These are phyloP conservation scores for Triops cancriformis DNA, from an alignment of 1,140 invertebrate species.

Conservation along the genomic window DNA sequence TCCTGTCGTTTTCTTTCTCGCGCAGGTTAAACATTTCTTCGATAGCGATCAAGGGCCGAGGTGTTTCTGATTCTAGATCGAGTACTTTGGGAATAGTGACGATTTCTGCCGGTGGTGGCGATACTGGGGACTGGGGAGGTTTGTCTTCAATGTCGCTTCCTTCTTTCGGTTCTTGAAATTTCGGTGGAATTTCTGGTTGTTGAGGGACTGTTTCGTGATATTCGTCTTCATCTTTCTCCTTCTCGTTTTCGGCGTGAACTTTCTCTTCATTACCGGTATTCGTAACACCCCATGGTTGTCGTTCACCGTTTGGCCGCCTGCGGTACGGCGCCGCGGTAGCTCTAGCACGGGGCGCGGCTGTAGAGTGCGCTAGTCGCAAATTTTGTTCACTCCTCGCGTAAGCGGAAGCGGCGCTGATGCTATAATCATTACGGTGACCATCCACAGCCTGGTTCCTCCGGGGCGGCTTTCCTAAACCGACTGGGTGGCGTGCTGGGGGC, in stretches of 20 bases:
- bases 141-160: slow-evolving; percentile 14
- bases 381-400: slow-evolving; percentile 17
- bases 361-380: not conserved
- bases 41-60: not conserved
- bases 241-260: not conserved
- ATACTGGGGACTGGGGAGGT: slow-evolving; percentile 20
- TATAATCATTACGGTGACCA: slow-evolving; percentile 17
- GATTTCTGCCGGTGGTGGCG: not conserved
- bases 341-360: not conserved
- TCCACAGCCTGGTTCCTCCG: slow-evolving; percentile 1
- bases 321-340: slow-evolving; percentile 16
- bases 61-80: not conserved
- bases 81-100: not conserved
- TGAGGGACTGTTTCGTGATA: not conserved
- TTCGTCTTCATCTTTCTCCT: slow-evolving; percentile 3
- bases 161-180: not conserved
- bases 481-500: slow-evolving; percentile 17
- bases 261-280: slow-evolving; percentile 6
- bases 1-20: not conserved
- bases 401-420: slow-evolving; percentile 22
- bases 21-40: not conserved
- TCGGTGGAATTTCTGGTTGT: not conserved
- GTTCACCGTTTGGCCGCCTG: slow-evolving; percentile 13
- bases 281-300: slow-evolving; percentile 7
- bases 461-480: not conserved